A percentile compares a stretch with the other conserved stretches of the same genome.
Conservation (phyloP, 2,797 vertebrate genomes). For the Chanos chanos region DNA sequence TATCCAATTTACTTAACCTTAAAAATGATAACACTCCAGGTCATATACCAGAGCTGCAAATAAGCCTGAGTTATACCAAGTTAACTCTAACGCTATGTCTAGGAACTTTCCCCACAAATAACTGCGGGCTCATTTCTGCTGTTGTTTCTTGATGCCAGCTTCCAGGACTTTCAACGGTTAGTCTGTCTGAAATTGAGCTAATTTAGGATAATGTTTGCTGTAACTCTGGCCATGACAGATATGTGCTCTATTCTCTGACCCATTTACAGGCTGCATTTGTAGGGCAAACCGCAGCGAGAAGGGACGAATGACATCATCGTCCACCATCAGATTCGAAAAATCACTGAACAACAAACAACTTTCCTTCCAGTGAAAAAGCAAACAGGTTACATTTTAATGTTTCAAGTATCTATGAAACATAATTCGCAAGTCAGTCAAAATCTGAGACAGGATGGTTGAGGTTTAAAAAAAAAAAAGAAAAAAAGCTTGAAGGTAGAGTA, state of each 20-base stretch:
- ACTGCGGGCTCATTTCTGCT: constrained; percentile 25
- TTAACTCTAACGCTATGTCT: too few species aligned
- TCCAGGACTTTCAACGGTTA: constrained; percentile 47
- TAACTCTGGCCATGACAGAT: constrained; percentile 45
- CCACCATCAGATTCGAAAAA: constrained; percentile 43
- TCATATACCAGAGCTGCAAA: too few species aligned
- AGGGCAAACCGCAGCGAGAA: constrained; percentile 49
- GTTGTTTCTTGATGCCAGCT: constrained; percentile 41
- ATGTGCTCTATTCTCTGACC: constrained; percentile 9
- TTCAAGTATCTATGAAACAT: too few species aligned
- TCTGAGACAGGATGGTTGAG: too few species aligned
- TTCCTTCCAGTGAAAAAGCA: constrained; percentile 51
- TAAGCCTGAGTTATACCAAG: too few species aligned
- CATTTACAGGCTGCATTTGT: constrained; percentile 39
- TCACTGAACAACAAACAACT: constrained; percentile 41
- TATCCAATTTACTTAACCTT: too few species aligned
- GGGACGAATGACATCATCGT: constrained; percentile 59
- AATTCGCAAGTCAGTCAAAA: too few species aligned
- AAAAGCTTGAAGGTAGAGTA: background rate
- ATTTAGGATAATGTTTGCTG: constrained; percentile 57
- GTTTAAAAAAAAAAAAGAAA: background rate
- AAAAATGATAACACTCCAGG: too few species aligned
- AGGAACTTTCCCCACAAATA: too few species aligned
- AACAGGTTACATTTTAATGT: constrained; percentile 52
- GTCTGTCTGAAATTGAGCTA: constrained; percentile 48